Base-by-base conservation (phyloP, 2,888 invertebrate genomes). In the Oligia strigilis region DNA sequence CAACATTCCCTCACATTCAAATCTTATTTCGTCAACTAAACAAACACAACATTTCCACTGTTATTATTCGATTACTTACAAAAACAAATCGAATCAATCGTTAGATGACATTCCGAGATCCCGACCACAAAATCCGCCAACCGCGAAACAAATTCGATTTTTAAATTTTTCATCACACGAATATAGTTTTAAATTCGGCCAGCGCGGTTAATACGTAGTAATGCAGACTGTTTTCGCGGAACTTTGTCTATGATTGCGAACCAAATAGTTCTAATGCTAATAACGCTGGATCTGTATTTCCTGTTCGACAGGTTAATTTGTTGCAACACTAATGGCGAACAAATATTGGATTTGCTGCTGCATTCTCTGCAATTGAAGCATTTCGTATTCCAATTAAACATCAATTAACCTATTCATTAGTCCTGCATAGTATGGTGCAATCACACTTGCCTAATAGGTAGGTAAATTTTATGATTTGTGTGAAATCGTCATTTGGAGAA, bases 281-380 rank as follows among this genome's bases (percentile, higher is more conserved):
- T 79, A 77, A 72, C 67, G 72, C 75, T 67, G 62, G 76, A 79
- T 77, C 79, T 84, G 78, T 66, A 75, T 71, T 84, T 82, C 79
- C 74, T 60, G 82, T 87, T 87, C 73, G 81, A 78, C 82, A 81
- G 78, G 86, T 84, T 81, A 84, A 85, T 87, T 87, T 84, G 79
- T 88, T 78, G 80, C 83, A 82, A 83, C 81, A 71, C 86, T 89
- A 89, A 90, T 90, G 88, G 83, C 81, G 81, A 65, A 79, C 86
- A 84, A 90, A 90, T 83, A 89, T 89, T 90, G 80, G 72, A 79
- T 86, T 83, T 80, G 66, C 77, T 83, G 72, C 85, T 78, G 80
- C 88, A 87, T 89, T 89, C 88, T 81, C 75, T 76, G 83, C 84
- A 71, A 79, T 78, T 74, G 74, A 79, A 80, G 84, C 84, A 79